Base-by-base conservation (phyloP, 2,797 vertebrate species). In the Falco biarmicus region DNA sequence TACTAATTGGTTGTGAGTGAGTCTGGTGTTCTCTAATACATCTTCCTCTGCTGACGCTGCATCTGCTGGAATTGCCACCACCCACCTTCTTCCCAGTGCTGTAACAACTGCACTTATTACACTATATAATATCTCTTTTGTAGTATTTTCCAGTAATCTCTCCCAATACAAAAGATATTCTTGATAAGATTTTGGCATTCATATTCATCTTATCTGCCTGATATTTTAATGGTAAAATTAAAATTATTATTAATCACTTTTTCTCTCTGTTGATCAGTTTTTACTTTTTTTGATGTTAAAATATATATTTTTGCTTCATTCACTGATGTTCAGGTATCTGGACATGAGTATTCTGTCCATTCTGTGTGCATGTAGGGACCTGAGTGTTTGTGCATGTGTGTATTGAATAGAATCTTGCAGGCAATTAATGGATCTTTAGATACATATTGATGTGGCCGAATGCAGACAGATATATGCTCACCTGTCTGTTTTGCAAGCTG, bases 1-100 rank as follows among this genome's bases (percentile, higher is more conserved):
- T 89, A 90, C 87, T 95, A 95, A 96, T 95, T 95, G 93, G 90
- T 80, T 65, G 59, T 89, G 88, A 97, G 85, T 95, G 70, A 95
- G 77, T 86, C 93, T 93, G 91, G 60, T 84, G 86, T 68, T 93
- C 94, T 81, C 93, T 93, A 92, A 92, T 82, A 90, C 41, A 64
- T 56, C 86, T 88, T 95, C 83, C 64, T 92, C 78, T 92, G 74
- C 88, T 89, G 71, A 83, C 15, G 5, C 93, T 93, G 88, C 85
- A 80, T 80, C 96, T 95, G 91, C 81, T 93, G 86, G 88, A 96
- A 89, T 89, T 93, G 78, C 78, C 81, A 95, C 96, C 94, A 94
- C 93, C 94, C 94, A 93, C 93, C 3, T 56, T 83, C 91, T 66
- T 90, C 68, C 81, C 56, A 50, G 56, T 71, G 84, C 91, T 92